Evolutionary conservation across 35 echinoderm and acorn worm species (phyloP).

Genomic region (Holothuria glaberrima): DNA sequence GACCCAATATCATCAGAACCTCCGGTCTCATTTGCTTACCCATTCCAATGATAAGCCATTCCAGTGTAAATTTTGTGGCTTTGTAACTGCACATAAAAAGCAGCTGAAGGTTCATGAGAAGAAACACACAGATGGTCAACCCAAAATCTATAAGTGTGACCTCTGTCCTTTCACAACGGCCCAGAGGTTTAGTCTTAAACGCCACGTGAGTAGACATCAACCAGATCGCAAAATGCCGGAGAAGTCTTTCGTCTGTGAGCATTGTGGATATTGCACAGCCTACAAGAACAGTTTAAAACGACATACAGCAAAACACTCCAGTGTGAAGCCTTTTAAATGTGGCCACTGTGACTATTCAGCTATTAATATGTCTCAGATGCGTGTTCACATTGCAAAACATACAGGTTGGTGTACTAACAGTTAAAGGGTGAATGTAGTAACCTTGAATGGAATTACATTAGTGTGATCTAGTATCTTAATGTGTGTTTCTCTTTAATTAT

Average conservation of each 20-base stretch:
- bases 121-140: background rate
- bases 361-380: conserved; percentile 99
- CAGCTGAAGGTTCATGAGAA: conserved; percentile 55
- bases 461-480: no score
- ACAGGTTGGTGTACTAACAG: conserved; percentile 56
- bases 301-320: conserved; percentile 88
- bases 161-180: conserved; percentile 67
- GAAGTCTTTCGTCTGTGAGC: conserved; percentile 71
- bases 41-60: conserved; percentile 70
- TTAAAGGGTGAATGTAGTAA: no score
- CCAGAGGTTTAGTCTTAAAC: conserved; percentile 75
- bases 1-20: conserved; percentile 77
- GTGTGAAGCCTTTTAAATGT: conserved; percentile 93
- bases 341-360: conserved; percentile 97
- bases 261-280: conserved; percentile 77
- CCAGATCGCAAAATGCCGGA: conserved; percentile 75
- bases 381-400: conserved; percentile 97
- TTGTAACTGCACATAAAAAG: conserved; percentile 44
- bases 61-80: conserved; percentile 70
- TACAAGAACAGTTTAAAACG: conserved; percentile 94
- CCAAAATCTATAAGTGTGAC: conserved; percentile 55
- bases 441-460: no score
- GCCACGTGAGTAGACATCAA: conserved; percentile 74
- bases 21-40: conserved; percentile 75
- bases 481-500: no score